Evolutionary conservation across 1,140 invertebrate genomes (phyloP).

Genomic region (Aradophagus sp.): DNA sequence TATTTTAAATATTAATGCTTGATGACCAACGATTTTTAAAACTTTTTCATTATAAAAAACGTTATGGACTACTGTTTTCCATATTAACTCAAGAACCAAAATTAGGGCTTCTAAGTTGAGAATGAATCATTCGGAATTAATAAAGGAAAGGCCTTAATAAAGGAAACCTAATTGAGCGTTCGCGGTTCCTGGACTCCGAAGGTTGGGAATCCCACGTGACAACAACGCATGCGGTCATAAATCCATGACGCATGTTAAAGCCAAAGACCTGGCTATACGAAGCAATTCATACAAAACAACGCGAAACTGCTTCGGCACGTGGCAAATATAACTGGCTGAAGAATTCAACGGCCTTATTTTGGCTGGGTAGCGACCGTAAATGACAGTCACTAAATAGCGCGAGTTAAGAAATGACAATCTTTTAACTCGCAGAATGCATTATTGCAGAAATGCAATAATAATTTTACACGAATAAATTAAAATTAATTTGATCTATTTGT

Average conservation of each 20-base stretch:
- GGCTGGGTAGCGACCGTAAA: slow-evolving; percentile 46
- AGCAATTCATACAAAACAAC: slow-evolving; percentile 62
- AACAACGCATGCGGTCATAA: slow-evolving; percentile 45
- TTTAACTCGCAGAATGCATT: too few species aligned
- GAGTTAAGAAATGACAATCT: slow-evolving; percentile 26
- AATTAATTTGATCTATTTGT: too few species aligned
- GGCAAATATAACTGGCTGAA: slow-evolving; percentile 51
- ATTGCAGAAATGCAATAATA: too few species aligned
- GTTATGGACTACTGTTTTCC: too few species aligned
- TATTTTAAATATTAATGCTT: too few species aligned
- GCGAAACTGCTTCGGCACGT: slow-evolving; percentile 58
- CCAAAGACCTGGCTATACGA: slow-evolving; percentile 56
- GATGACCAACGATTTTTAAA: too few species aligned
- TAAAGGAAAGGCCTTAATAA: slow-evolving; percentile 22
- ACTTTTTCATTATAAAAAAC: too few species aligned
- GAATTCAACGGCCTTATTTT: slow-evolving; percentile 47
- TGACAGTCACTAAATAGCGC: slow-evolving; percentile 36
- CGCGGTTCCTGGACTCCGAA: slow-evolving; percentile 14
- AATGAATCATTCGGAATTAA: slow-evolving; percentile 8
- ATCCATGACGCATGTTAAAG: slow-evolving; percentile 54
- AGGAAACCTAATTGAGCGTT: slow-evolving; percentile 35
- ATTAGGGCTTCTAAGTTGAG: too few species aligned
- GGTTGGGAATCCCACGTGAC: slow-evolving; percentile 29
- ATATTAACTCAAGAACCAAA: too few species aligned
- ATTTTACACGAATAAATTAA: too few species aligned